Percentiles rank a stretch among this genome's conserved stretches.
These are phyloP conservation scores for Philereme vetulata DNA, from an alignment of 2,888 invertebrate species.

Conservation along the genomic window DNA sequence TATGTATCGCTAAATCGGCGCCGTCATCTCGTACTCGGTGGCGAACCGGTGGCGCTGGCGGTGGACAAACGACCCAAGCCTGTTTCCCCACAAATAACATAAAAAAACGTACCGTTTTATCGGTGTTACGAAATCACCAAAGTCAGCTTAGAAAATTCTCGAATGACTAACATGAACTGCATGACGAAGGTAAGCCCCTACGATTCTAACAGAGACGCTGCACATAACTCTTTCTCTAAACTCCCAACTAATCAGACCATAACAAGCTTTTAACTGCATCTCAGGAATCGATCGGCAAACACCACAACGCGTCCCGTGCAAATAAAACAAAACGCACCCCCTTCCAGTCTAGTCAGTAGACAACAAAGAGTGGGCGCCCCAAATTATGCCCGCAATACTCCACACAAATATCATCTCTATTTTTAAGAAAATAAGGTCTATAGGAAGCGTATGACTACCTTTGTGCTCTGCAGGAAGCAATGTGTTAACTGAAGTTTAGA, in stretches of 20 bases:
- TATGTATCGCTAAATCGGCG: too few species aligned
- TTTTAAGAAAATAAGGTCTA: conserved; percentile 21
- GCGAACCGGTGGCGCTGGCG: too few species aligned
- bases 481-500: conserved; percentile 75
- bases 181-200: too few species aligned
- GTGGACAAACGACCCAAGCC: too few species aligned
- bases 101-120: too few species aligned
- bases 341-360: conserved; percentile 74
- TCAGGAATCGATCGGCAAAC: conserved; percentile 53
- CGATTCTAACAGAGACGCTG: too few species aligned
- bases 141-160: too few species aligned
- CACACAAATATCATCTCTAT: conserved; percentile 45
- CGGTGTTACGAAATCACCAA: too few species aligned
- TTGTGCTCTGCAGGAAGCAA: conserved; percentile 61
- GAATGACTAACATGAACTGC: too few species aligned
- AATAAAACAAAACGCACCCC: conserved; percentile 78
- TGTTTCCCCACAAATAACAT: too few species aligned
- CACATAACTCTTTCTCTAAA: too few species aligned
- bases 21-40: too few species aligned
- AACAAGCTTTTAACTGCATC: conserved; percentile 27
- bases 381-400: conserved; percentile 42
- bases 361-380: conserved; percentile 74
- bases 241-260: conserved; percentile 14
- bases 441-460: conserved; percentile 26
- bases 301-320: conserved; percentile 54